Evolutionary conservation across 2,797 vertebrate genomes (phyloP).

Genomic region (Thamnophis elegans): DNA sequence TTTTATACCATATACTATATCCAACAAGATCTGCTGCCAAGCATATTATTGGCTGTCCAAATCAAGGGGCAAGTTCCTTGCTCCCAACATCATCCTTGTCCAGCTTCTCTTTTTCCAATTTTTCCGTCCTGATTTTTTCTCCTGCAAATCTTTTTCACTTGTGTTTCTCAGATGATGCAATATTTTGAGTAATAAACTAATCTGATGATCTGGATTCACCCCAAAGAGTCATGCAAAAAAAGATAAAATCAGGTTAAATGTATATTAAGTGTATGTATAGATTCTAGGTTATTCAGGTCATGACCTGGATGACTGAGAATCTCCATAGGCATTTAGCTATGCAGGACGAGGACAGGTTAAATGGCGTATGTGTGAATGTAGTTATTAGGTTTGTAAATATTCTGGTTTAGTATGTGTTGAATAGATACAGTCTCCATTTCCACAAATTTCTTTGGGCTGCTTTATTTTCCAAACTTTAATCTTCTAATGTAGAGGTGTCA

Average conservation of each 20-base stretch:
- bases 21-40: background rate
- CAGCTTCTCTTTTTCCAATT: background rate
- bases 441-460: background rate
- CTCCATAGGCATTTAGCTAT: no score
- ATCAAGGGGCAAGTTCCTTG: background rate
- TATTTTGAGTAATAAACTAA: background rate
- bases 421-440: background rate
- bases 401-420: background rate
- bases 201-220: background rate
- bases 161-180: background rate
- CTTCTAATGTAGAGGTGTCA: background rate
- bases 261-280: background rate
- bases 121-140: background rate
- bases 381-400: background rate
- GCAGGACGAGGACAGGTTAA: background rate
- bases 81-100: background rate
- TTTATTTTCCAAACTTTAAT: background rate
- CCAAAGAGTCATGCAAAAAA: background rate
- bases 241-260: background rate
- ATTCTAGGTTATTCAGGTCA: no score
- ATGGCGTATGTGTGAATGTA: background rate
- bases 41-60: background rate
- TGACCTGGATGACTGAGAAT: no score
- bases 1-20: background rate
- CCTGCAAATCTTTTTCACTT: background rate